These are phyloP conservation scores for Achatina immaculata DNA, from an alignment of 1,140 invertebrate genomes.

Conservation along the genomic window DNA sequence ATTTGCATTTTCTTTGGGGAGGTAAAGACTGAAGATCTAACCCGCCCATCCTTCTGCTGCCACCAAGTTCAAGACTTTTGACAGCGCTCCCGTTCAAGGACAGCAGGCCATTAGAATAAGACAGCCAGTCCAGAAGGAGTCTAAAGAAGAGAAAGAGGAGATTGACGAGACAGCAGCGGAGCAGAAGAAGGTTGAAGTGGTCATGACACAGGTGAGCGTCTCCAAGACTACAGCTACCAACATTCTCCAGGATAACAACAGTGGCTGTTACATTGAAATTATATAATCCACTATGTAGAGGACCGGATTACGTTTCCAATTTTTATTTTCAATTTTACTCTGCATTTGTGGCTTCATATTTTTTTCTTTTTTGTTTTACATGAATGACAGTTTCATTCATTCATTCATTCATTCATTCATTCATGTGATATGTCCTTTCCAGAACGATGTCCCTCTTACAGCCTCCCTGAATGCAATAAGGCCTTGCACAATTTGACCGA, in stretches of 20 bases:
- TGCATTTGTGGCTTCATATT: no score
- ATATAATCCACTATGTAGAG: no score
- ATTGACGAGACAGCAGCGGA: conserved; percentile 96
- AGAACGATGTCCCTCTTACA: no score
- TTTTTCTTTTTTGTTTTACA: no score
- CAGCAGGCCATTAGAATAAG: conserved; percentile 59
- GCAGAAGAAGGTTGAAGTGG: conserved; percentile 98
- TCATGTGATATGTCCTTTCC: no score
- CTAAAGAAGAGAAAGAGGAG: conserved; percentile 75
- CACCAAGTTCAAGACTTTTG: conserved; percentile 85
- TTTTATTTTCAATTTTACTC: no score
- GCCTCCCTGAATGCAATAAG: no score
- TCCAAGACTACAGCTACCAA: conserved; percentile 91
- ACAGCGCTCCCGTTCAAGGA: conserved; percentile 53
- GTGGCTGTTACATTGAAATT: conserved; percentile 92
- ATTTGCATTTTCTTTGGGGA: conserved; percentile 99
- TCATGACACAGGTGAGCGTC: conserved; percentile 98
- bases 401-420: no score
- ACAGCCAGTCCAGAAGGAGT: conserved; percentile 72
- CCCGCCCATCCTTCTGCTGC: conserved; percentile 98
- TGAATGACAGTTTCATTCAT: no score
- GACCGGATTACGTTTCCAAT: no score
- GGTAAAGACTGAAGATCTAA: conserved; percentile 99
- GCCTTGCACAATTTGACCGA: no score
- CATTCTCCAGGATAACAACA: conserved; percentile 95